A percentile compares a stretch with the other conserved stretches of the same genome.
Evolutionary conservation across 2,113 vertebrate species (phyloP).

Genomic region (Chamaea fasciata): DNA sequence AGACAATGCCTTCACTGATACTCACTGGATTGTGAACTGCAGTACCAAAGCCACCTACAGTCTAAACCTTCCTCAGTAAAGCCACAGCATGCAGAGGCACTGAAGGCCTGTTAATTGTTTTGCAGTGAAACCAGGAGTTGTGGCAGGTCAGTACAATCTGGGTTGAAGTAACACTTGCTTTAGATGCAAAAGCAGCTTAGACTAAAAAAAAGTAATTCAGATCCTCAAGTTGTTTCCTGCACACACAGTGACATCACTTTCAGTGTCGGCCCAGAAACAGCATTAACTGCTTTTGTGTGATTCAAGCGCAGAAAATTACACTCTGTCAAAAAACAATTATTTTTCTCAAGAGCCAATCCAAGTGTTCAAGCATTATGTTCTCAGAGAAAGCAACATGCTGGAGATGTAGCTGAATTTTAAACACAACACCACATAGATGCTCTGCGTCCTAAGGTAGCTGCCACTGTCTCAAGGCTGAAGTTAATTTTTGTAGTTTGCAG

Average conservation of each 20-base stretch:
- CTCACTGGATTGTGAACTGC: neutral
- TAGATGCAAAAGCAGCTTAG: neutral
- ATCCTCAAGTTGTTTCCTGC: neutral
- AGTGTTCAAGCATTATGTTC: neutral
- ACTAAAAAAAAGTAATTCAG: neutral
- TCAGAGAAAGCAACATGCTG: neutral
- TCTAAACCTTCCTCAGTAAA: neutral
- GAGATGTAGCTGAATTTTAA: neutral
- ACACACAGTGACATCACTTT: rapidly evolving
- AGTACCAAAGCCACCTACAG: neutral
- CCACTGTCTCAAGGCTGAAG: neutral
- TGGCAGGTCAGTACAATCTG: neutral
- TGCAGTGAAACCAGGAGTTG: neutral
- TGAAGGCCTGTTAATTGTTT: neutral
- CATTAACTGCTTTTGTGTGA: neutral
- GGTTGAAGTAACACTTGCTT: neutral
- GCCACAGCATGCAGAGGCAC: neutral
- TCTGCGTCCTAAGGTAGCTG: neutral
- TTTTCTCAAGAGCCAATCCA: neutral
- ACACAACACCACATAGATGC: neutral
- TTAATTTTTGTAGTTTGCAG: neutral
- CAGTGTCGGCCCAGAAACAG: neutral
- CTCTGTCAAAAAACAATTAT: neutral
- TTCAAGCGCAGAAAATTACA: neutral
- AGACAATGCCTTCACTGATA: neutral